Conservation (phyloP, 1,140 invertebrate genomes). For the Pararge aegeria region DNA sequence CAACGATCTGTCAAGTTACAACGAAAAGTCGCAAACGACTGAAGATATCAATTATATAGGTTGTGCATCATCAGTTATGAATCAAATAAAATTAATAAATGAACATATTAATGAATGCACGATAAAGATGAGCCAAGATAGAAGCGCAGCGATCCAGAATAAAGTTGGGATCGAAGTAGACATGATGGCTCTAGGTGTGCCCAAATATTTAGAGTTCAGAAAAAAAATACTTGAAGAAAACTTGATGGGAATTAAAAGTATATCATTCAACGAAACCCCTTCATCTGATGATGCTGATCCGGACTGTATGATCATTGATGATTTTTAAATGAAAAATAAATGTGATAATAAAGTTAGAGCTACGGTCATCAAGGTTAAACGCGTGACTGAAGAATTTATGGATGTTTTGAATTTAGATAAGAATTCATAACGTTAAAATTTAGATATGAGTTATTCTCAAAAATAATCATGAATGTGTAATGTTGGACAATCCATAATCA, state of each 20-base stretch:
- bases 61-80: slow-evolving; percentile 38
- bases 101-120: slow-evolving; percentile 55
- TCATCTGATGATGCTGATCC: background rate
- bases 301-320: slow-evolving; percentile 5
- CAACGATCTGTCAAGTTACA: slow-evolving; percentile 30
- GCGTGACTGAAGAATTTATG: background rate
- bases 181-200: slow-evolving; percentile 41
- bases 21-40: slow-evolving; percentile 26
- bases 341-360: too few species aligned
- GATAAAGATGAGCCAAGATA: slow-evolving; percentile 48
- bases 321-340: background rate
- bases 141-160: slow-evolving; percentile 24
- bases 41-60: slow-evolving; percentile 25
- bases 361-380: background rate
- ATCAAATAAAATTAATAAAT: slow-evolving; percentile 38
- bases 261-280: background rate
- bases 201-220: slow-evolving; percentile 42
- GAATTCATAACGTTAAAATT: too few species aligned
- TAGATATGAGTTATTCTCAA: too few species aligned
- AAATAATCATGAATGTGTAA: too few species aligned
- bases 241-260: slow-evolving; percentile 21
- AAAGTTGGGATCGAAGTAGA: slow-evolving; percentile 51
- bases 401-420: too few species aligned
- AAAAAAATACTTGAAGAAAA: slow-evolving; percentile 39
- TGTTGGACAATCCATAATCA: too few species aligned